Conservation (phyloP, 2,888 invertebrate genomes). For the Thymelicus acteon region DNA sequence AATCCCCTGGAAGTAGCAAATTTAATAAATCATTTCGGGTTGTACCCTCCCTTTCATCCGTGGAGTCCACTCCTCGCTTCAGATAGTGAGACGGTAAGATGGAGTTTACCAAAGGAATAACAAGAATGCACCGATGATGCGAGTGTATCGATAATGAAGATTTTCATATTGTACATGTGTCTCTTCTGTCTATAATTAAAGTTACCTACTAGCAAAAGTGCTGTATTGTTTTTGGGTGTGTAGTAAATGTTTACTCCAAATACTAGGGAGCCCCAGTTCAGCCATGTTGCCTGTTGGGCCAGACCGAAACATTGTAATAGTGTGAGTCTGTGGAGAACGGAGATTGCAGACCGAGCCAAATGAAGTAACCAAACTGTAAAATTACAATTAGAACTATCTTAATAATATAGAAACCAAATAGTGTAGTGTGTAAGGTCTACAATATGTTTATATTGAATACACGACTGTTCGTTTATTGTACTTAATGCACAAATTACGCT, state of each 20-base stretch:
- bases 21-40: too few relatives aligned
- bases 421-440: conserved; percentile 19
- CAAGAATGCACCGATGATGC: not conserved
- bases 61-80: too few relatives aligned
- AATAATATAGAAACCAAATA: conserved; percentile 23
- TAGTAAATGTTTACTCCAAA: not conserved
- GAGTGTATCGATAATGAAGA: not conserved
- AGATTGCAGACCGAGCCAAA: conserved; percentile 17
- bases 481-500: conserved; percentile 15
- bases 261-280: not conserved
- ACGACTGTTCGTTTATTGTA: conserved; percentile 12
- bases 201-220: conserved; percentile 8
- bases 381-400: conserved; percentile 8
- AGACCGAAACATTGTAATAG: not conserved
- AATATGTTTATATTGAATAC: conserved; percentile 6
- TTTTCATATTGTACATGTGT: not conserved
- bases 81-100: too few relatives aligned
- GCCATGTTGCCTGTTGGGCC: not conserved
- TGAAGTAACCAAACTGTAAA: conserved; percentile 29
- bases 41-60: too few relatives aligned
- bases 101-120: not conserved
- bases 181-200: not conserved
- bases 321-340: not conserved
- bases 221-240: conserved; percentile 9
- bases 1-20: too few relatives aligned